These are phyloP conservation scores for Tenthredo livida DNA, from an alignment of 2,888 invertebrate species.

Conservation along the genomic window DNA sequence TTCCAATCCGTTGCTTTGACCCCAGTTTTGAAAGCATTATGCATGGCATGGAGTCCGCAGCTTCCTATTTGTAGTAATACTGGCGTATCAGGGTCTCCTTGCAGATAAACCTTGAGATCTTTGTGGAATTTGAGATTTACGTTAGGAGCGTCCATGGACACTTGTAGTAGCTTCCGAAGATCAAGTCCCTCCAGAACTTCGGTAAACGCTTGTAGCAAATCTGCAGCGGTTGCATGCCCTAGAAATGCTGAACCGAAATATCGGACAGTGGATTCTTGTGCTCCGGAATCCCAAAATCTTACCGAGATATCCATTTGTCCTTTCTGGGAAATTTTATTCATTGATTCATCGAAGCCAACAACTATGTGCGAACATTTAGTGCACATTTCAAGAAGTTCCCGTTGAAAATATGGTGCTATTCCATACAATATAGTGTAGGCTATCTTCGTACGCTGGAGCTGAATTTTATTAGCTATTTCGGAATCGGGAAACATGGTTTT, in stretches of 20 bases:
- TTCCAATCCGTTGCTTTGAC: too few species aligned
- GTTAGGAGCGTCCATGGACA: constrained; percentile 52
- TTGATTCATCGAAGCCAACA: constrained; percentile 40
- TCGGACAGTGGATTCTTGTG: not conserved
- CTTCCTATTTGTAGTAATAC: too few species aligned
- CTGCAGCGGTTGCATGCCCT: not conserved
- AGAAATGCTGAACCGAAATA: constrained; percentile 34
- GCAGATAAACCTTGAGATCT: too few species aligned
- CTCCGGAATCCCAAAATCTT: constrained; percentile 28
- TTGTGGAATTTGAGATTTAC: too few species aligned
- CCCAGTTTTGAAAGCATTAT: too few species aligned
- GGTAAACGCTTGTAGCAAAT: constrained; percentile 31
- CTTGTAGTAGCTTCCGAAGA: not conserved
- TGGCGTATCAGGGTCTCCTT: too few species aligned
- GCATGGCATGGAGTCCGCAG: too few species aligned
- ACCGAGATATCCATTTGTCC: constrained; percentile 43
- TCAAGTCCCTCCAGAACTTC: not conserved
- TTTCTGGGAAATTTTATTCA: constrained; percentile 30
- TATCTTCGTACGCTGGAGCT: constrained; percentile 36
- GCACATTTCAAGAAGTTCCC: constrained; percentile 18
- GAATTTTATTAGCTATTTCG: constrained; percentile 11
- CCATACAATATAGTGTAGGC: constrained; percentile 41
- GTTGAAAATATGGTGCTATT: constrained; percentile 41
- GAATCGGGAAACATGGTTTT: constrained; percentile 8
- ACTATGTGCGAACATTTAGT: constrained; percentile 14